phyloP scores from a whole-genome alignment of 2,888 invertebrate genomes.

The Rugalucina vietnamica region DNA sequence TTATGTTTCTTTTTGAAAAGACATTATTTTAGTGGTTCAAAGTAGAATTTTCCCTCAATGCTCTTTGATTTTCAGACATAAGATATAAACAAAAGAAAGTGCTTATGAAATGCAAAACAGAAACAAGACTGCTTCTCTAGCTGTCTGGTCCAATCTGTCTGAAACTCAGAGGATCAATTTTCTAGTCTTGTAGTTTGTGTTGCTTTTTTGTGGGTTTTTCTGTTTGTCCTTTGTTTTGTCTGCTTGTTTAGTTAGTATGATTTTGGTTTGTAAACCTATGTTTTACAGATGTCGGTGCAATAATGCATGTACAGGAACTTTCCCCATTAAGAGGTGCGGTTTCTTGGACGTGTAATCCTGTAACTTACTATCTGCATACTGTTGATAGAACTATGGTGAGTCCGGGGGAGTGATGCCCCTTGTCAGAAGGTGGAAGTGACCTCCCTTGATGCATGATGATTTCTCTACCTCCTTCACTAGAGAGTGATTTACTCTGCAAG shows the following conservation, averaged over 20 bases:
- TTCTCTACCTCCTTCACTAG: constrained; percentile 2
- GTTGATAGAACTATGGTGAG: constrained; percentile 93
- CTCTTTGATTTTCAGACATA: too few species aligned
- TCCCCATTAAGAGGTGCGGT: constrained; percentile 97
- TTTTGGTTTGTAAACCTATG: constrained; percentile 9
- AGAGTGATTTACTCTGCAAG: neutral
- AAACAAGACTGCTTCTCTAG: too few species aligned
- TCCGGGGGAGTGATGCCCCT: constrained; percentile 63
- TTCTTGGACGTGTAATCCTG: constrained; percentile 99
- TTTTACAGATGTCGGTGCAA: constrained; percentile 94
- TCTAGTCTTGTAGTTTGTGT: neutral
- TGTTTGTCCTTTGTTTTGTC: neutral
- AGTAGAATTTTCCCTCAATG: too few species aligned
- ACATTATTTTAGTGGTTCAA: too few species aligned
- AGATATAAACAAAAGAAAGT: too few species aligned
- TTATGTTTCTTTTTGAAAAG: too few species aligned
- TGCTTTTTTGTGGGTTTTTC: neutral
- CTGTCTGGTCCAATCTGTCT: too few species aligned
- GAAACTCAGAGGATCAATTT: too few species aligned
- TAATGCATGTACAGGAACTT: constrained; percentile 99
- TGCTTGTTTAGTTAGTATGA: neutral
- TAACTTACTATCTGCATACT: constrained; percentile 98
- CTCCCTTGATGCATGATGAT: constrained; percentile 45
- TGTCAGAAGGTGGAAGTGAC: constrained; percentile 42
- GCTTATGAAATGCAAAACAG: too few species aligned